Evolutionary conservation across 2,888 invertebrate genomes (phyloP), one percentile per base, ranked within the genome.

Genomic region (Drosophila mayaguana): DNA sequence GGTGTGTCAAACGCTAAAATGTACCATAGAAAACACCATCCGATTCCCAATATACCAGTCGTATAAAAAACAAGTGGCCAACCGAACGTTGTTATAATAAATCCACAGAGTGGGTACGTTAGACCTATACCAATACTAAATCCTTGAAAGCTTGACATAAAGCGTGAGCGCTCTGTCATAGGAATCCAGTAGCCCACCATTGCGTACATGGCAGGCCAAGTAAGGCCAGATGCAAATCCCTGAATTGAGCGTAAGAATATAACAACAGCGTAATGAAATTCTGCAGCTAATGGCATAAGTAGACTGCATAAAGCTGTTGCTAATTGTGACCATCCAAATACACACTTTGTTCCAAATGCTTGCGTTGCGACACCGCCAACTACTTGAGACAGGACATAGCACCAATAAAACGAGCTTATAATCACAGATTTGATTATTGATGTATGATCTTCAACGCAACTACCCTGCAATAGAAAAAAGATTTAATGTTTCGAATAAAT

Each of bases 151-250:
- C 95, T 95, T 51, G 96, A 96, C 96, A 96, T 96, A 90, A 96
- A 96, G 63, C 96, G 94, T 60, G 95, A 95, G 59, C 96, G 93
- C 90, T 96, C 96, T 9, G 94, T 94, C n/a, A 95, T 93, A 11
- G 96, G 96, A 73, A 96, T 96, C 96, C 96, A 96, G 81, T 94
- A 95, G 5, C 95, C 96, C 34, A 96, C 96, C 66, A 96, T 93
- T 0, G 96, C 95, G 88, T 96, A 96, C 96, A 96, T 96, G 1
- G 96, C 96, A 16, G 96, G 96, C 96, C 96, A 96, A 14, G 96
- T 96, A 63, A 96, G 91, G 34, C 96, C 96, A 80, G 95, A 96
- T 14, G 96, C 95, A 70, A 95, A 94, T 51, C 96, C 96, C 91
- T 96, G 96, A 72, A 95, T 93, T 73, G 95, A 95, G 53, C 96